Evolutionary conservation across 2,797 vertebrate species (phyloP).

Genomic region (Oryzias sinensis): DNA sequence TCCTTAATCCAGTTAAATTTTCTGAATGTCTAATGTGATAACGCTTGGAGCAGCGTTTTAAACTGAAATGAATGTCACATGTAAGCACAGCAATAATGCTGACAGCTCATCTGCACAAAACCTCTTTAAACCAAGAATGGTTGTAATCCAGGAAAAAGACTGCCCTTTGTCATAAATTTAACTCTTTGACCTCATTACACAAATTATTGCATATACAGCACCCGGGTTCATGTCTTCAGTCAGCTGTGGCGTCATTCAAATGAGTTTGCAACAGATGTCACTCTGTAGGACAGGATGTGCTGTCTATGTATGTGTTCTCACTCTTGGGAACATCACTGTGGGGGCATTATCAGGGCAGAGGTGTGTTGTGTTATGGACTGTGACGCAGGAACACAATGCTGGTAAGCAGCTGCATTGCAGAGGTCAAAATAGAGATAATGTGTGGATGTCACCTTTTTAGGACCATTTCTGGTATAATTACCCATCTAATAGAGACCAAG

Average conservation of each 20-base stretch:
- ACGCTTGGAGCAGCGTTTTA: not conserved
- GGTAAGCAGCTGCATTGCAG: constrained; percentile 46
- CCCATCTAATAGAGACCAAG: no score
- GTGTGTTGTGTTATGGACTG: constrained; percentile 29
- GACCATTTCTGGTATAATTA: no score
- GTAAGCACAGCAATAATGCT: not conserved
- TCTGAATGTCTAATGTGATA: constrained; percentile 27
- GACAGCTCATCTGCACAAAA: constrained; percentile 6
- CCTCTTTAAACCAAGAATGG: not conserved
- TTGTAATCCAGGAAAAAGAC: constrained; percentile 1
- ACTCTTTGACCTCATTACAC: constrained; percentile 5
- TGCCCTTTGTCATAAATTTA: constrained; percentile 2
- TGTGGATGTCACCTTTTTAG: no score
- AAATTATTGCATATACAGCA: not conserved
- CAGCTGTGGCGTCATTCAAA: constrained; percentile 18
- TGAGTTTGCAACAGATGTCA: constrained; percentile 18
- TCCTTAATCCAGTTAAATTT: constrained; percentile 22
- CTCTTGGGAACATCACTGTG: constrained; percentile 26
- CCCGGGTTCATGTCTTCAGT: constrained; percentile 6
- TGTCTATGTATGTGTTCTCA: constrained; percentile 12
- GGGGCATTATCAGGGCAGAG: constrained; percentile 21
- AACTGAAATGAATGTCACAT: not conserved
- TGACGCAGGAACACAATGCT: constrained; percentile 47
- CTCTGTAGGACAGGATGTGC: constrained; percentile 3
- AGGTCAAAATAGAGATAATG: constrained; percentile 31